Percentiles rank a stretch among this genome's conserved stretches.
phyloP scores from a whole-genome alignment of 37 sponge, comb jelly and placozoan genomes.

The Mnemiopsis leidyi region DNA sequence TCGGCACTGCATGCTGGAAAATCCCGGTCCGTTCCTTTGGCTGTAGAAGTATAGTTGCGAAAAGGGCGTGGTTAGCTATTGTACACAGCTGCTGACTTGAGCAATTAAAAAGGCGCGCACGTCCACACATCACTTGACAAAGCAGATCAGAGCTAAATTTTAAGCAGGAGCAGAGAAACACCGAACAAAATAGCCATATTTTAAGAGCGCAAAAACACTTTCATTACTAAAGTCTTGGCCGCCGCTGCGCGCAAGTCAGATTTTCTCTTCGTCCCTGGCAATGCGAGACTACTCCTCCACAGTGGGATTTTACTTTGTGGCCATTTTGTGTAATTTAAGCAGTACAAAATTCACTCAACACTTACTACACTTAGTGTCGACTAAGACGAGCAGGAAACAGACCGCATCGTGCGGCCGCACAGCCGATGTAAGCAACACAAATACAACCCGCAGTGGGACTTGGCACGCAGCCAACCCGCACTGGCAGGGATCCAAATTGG shows the following conservation, averaged over 20 bases:
- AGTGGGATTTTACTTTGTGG: background rate
- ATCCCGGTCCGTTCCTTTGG: background rate
- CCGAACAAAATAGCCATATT: background rate
- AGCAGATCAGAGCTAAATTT: no score
- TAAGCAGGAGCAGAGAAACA: no score
- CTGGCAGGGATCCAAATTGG: background rate
- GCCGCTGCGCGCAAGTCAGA: background rate
- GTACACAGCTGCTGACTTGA: background rate
- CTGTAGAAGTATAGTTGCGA: background rate
- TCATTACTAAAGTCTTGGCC: background rate
- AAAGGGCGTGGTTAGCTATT: background rate
- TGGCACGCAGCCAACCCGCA: background rate
- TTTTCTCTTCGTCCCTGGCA: background rate
- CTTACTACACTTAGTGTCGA: background rate
- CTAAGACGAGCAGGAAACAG: background rate
- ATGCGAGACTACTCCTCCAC: background rate
- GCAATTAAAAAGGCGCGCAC: background rate
- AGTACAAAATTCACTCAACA: background rate
- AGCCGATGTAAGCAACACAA: no score
- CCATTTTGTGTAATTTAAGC: background rate
- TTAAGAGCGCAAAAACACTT: background rate
- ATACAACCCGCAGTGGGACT: background rate
- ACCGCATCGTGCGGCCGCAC: background rate
- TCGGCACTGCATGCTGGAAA: background rate
- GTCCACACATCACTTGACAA: no score